Conservation (phyloP, 2,888 invertebrate genomes). For the Oligia latruncula region DNA sequence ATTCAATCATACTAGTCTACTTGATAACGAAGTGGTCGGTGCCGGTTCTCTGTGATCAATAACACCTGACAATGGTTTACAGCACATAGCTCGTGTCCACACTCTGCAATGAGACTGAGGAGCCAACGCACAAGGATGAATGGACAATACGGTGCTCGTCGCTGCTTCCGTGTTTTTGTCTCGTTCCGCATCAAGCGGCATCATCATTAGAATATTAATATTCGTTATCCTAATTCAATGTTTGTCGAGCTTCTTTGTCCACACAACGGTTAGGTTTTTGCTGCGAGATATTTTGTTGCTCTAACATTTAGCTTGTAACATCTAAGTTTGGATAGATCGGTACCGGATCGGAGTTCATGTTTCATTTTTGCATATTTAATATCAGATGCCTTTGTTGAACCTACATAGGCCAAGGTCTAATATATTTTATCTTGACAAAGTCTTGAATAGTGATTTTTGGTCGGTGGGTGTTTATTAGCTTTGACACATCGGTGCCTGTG, state of each 20-base stretch:
- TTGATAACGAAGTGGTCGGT: slow-evolving; percentile 71
- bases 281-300: slow-evolving; percentile 71
- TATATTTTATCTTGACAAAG: slow-evolving; percentile 51
- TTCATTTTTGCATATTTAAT: slow-evolving; percentile 55
- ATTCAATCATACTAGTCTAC: slow-evolving; percentile 69
- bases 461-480: slow-evolving; percentile 45
- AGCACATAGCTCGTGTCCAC: slow-evolving; percentile 52
- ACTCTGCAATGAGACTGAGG: slow-evolving; percentile 68
- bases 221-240: slow-evolving; percentile 73
- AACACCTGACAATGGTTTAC: slow-evolving; percentile 64
- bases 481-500: slow-evolving; percentile 44
- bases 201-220: slow-evolving; percentile 87
- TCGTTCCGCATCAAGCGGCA: slow-evolving; percentile 81
- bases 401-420: slow-evolving; percentile 63
- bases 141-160: slow-evolving; percentile 81
- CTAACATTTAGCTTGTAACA: slow-evolving; percentile 62
- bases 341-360: slow-evolving; percentile 68
- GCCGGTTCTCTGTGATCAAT: slow-evolving; percentile 71
- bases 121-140: slow-evolving; percentile 79
- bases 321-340: slow-evolving; percentile 57
- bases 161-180: slow-evolving; percentile 87
- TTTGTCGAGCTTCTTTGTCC: slow-evolving; percentile 75
- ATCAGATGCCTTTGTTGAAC: slow-evolving; percentile 52
- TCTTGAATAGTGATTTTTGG: slow-evolving; percentile 37
- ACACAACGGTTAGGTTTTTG: slow-evolving; percentile 65